Percentiles rank a stretch among this genome's conserved stretches.
Conservation (phyloP, 2,888 invertebrate genomes). For the Onthophagus sagittarius region DNA sequence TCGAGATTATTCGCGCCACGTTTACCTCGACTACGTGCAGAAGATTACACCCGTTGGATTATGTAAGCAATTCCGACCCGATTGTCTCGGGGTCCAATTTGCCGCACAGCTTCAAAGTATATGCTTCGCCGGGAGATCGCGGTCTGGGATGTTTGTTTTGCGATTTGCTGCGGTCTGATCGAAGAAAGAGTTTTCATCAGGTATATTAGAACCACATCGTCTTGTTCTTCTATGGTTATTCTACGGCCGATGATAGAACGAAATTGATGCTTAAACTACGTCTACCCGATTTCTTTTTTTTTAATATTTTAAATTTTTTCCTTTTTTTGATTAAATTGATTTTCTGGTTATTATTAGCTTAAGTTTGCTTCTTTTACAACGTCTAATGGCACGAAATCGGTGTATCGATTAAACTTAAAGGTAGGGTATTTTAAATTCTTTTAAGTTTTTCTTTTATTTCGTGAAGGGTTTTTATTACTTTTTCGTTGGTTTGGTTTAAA, state of each 20-base stretch:
- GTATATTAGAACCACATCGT: background rate
- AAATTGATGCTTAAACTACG: background rate
- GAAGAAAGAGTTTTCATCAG: background rate
- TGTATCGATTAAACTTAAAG: background rate
- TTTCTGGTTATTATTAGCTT: background rate
- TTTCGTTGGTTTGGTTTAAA: background rate
- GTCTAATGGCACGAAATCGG: background rate
- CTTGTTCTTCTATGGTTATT: background rate
- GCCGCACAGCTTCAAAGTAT: background rate
- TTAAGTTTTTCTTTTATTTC: background rate
- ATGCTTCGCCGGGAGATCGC: background rate
- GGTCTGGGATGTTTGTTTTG: background rate
- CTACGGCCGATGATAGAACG: background rate
- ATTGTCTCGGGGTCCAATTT: background rate
- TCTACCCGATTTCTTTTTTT: background rate
- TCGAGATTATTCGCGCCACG: background rate
- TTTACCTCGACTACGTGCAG: background rate
- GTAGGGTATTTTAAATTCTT: background rate
- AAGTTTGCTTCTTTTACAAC: background rate
- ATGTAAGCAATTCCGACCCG: background rate
- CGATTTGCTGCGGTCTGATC: background rate
- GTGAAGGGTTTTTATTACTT: too few relatives aligned
- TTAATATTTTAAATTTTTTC: too few relatives aligned
- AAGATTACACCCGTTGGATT: background rate
- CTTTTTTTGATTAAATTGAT: background rate